Evolutionary conservation across 2,797 vertebrate species (phyloP).

Genomic region (Danionella dracula): DNA sequence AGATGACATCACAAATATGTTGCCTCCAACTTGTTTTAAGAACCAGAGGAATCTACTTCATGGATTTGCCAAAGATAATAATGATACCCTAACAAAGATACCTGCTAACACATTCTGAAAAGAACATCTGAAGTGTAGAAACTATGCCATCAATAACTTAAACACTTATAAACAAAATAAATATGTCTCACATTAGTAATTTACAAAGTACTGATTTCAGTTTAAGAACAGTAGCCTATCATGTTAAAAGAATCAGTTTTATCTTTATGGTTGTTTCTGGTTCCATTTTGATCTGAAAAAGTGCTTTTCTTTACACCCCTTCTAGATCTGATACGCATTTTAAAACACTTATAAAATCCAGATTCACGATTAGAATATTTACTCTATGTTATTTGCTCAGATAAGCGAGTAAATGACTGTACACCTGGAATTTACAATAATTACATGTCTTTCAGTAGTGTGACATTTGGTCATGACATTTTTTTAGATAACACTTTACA

Average conservation of each 20-base stretch:
- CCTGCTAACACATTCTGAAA: constrained; percentile 22
- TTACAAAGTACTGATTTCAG: constrained; percentile 62
- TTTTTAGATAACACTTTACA: too few species aligned
- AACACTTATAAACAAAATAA: constrained; percentile 70
- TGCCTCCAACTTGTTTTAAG: constrained; percentile 1
- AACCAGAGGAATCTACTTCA: background rate
- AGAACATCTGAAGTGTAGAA: constrained; percentile 45
- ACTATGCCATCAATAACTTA: constrained; percentile 72
- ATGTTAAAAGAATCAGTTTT: constrained; percentile 49
- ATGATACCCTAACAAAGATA: constrained; percentile 20
- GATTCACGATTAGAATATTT: constrained; percentile 42
- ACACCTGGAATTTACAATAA: constrained; percentile 52
- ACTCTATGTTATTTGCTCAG: constrained; percentile 37
- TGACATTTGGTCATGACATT: background rate
- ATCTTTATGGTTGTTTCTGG: constrained; percentile 26
- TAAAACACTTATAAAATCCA: constrained; percentile 53
- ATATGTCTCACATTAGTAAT: constrained; percentile 73
- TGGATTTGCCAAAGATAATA: background rate
- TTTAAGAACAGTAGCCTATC: constrained; percentile 67
- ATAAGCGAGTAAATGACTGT: constrained; percentile 45
- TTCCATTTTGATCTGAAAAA: constrained; percentile 56
- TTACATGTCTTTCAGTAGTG: constrained; percentile 32
- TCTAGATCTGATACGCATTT: constrained; percentile 41
- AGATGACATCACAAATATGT: constrained; percentile 4
- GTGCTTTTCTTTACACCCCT: constrained; percentile 58